Evolutionary conservation across 2,113 vertebrate genomes (phyloP).

Genomic region (Pholis gunnellus): DNA sequence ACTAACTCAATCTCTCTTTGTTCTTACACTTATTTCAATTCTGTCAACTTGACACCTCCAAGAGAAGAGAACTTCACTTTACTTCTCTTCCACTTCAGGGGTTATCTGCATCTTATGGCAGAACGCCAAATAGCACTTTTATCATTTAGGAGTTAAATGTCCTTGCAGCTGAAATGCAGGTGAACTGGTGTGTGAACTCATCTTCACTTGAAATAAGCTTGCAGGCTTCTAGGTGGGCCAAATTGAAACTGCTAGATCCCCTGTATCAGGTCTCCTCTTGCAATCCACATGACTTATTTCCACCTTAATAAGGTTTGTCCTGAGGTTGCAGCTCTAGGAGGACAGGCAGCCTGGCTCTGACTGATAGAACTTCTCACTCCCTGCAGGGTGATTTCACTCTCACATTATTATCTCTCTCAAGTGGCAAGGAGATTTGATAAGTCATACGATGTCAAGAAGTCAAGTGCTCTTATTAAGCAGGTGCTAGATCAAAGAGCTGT

Average conservation of each 20-base stretch:
- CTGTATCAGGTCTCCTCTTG: conserved; percentile 19
- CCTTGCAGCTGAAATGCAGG: conserved; percentile 28
- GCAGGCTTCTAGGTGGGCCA: conserved; percentile 23
- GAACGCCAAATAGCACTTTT: conserved; percentile 14
- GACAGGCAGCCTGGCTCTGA: conserved; percentile 47
- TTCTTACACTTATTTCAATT: background rate
- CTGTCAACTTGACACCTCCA: conserved; percentile 2
- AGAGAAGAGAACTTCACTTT: conserved; percentile 25
- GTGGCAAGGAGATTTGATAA: conserved; percentile 40
- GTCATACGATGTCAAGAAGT: conserved; percentile 41
- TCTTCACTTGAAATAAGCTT: conserved; percentile 24
- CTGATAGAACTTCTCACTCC: conserved; percentile 56
- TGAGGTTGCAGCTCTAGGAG: conserved; percentile 6
- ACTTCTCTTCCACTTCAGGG: conserved; percentile 29
- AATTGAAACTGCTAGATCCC: conserved; percentile 35
- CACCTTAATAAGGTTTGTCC: conserved; percentile 36
- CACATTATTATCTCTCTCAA: conserved; percentile 60
- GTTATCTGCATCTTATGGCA: conserved; percentile 37
- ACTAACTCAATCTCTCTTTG: background rate
- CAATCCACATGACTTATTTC: conserved; percentile 53
- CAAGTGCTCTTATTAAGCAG: conserved; percentile 30
- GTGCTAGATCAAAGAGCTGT: conserved; percentile 1
- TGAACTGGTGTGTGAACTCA: conserved; percentile 58
- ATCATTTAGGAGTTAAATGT: conserved; percentile 52
- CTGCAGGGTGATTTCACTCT: conserved; percentile 50